Conservation (phyloP, 2,888 invertebrate species). For the Callinectes sapidus region DNA sequence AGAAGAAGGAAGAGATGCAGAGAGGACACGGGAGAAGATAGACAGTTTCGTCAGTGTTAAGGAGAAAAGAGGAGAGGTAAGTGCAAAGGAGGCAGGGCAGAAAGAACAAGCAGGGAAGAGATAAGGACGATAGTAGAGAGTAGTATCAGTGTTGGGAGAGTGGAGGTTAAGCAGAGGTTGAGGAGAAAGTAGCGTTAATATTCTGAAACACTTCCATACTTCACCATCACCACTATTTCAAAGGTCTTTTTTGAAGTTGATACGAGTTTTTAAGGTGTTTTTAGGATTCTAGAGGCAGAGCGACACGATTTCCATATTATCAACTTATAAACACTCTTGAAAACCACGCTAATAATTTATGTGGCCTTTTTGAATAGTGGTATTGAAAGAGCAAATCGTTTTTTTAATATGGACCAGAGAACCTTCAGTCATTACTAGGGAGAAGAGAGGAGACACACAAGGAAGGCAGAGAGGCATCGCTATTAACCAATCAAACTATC, state of each 20-base stretch:
- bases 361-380: too few species aligned
- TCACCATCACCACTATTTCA: too few species aligned
- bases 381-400: too few species aligned
- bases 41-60: neutral
- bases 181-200: too few species aligned
- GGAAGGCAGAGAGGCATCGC: neutral
- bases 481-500: slow-evolving; percentile 27
- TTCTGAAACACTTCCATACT: too few species aligned
- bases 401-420: too few species aligned
- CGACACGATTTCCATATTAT: too few species aligned
- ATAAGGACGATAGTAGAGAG: neutral
- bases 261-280: too few species aligned
- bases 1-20: neutral
- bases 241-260: too few species aligned
- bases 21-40: neutral
- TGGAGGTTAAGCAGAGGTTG: neutral
- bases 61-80: neutral
- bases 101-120: neutral
- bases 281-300: too few species aligned
- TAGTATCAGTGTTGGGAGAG: neutral
- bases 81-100: neutral
- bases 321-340: too few species aligned
- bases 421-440: neutral
- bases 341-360: too few species aligned
- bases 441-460: neutral